A percentile compares a stretch with the other conserved stretches of the same genome.
Conservation (phyloP, 2,888 invertebrate species). For the Dyspetes luteomarginatus region DNA sequence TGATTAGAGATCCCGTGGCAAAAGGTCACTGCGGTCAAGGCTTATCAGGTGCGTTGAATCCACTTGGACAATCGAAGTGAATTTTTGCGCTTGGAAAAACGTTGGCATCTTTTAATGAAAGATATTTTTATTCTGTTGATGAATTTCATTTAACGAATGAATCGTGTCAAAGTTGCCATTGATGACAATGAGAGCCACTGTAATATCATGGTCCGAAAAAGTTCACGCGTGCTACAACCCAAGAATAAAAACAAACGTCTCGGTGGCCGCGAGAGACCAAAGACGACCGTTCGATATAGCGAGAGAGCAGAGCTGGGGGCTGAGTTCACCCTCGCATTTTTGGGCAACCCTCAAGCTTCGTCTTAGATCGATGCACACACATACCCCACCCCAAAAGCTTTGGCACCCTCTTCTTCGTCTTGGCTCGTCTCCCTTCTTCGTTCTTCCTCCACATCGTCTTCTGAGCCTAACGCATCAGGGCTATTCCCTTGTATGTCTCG, state of each 20-base stretch:
- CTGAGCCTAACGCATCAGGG: conserved; percentile 53
- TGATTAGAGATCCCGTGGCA: neutral
- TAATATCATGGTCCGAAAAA: conserved; percentile 64
- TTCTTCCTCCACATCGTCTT: conserved; percentile 44
- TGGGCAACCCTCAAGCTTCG: conserved; percentile 61
- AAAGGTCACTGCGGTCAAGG: too few relatives aligned
- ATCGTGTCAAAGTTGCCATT: conserved; percentile 2
- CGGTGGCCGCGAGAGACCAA: conserved; percentile 37
- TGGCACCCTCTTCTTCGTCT: conserved; percentile 60
- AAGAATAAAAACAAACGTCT: conserved; percentile 68
- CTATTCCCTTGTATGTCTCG: conserved; percentile 61
- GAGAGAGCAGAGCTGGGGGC: too few relatives aligned
- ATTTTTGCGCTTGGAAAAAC: too few relatives aligned
- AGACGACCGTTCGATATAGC: conserved; percentile 65
- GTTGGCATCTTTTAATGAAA: too few relatives aligned
- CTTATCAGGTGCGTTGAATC: too few relatives aligned
- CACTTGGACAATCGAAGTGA: too few relatives aligned
- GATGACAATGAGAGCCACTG: conserved; percentile 68
- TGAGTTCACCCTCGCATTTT: conserved; percentile 67
- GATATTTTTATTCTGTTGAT: too few relatives aligned
- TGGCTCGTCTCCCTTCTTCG: conserved; percentile 39
- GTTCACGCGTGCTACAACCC: conserved; percentile 37
- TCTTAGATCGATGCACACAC: conserved; percentile 61
- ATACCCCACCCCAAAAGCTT: conserved; percentile 42
- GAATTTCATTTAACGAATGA: neutral